Evolutionary conservation across 2,113 vertebrate genomes (phyloP).

Genomic region (Cavia porcellus): DNA sequence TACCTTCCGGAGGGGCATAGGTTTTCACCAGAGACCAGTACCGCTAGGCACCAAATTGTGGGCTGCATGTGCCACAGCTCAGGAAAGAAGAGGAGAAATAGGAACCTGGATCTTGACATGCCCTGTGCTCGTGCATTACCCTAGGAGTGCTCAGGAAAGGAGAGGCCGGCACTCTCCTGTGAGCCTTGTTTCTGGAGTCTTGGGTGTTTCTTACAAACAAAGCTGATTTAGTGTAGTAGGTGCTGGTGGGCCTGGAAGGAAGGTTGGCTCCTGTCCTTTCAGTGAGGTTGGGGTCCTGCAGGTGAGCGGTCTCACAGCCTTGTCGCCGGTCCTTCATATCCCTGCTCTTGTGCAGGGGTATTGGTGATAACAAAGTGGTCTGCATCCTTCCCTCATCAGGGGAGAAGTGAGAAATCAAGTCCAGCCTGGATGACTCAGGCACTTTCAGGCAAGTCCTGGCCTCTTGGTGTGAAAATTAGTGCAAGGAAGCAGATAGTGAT

Average conservation of each 20-base stretch:
- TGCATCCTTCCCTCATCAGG: neutral
- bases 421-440: neutral
- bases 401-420: neutral
- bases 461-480: constrained; percentile 5
- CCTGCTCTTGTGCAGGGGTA: neutral
- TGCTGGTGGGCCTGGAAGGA: neutral
- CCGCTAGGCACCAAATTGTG: neutral
- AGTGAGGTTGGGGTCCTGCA: neutral
- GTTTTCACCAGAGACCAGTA: neutral
- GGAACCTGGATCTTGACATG: neutral
- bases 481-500: neutral
- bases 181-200: neutral
- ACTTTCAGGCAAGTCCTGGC: neutral
- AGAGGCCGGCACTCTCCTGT: neutral
- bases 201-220: neutral
- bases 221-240: neutral
- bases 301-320: neutral
- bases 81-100: neutral
- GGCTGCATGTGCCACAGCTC: too few species aligned
- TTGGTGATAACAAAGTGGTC: too few species aligned
- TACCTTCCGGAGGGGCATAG: neutral
- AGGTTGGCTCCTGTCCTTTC: neutral
- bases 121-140: neutral
- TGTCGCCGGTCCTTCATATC: neutral
- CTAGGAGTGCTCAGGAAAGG: neutral